Percentiles rank a stretch among this genome's conserved stretches.
These are phyloP conservation scores for Vannuccia rotundouncinata DNA, from an alignment of 2,888 invertebrate species.

Conservation along the genomic window DNA sequence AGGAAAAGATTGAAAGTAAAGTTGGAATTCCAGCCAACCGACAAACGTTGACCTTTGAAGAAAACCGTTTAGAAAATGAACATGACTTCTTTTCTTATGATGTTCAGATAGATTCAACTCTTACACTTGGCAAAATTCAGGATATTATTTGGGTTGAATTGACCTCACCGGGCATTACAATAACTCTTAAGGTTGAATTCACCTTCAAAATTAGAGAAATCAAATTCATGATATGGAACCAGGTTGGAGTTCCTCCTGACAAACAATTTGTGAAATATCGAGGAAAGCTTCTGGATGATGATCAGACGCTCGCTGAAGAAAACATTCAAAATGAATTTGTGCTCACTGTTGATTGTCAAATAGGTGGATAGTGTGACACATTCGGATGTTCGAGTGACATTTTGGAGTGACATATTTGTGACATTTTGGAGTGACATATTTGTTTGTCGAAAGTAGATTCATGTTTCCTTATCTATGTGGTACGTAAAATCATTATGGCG, in stretches of 20 bases:
- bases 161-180: background rate
- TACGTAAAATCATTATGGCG: no score
- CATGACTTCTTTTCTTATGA: background rate
- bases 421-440: no score
- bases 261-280: background rate
- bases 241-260: background rate
- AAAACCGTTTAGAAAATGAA: background rate
- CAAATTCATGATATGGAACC: background rate
- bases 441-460: no score
- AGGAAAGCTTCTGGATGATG: background rate
- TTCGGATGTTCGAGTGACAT: no score
- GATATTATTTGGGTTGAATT: background rate
- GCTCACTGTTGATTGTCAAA: background rate
- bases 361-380: no score
- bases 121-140: background rate
- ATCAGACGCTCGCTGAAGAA: background rate
- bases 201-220: background rate
- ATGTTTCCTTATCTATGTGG: no score
- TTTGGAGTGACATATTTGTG: no score
- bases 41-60: background rate
- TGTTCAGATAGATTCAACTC: background rate
- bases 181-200: background rate
- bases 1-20: conserved; percentile 2
- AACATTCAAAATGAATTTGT: conserved; percentile 2
- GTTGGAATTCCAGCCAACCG: background rate